Base-by-base conservation (phyloP, 2,888 invertebrate genomes). In the Hirudinaria manillensis region DNA sequence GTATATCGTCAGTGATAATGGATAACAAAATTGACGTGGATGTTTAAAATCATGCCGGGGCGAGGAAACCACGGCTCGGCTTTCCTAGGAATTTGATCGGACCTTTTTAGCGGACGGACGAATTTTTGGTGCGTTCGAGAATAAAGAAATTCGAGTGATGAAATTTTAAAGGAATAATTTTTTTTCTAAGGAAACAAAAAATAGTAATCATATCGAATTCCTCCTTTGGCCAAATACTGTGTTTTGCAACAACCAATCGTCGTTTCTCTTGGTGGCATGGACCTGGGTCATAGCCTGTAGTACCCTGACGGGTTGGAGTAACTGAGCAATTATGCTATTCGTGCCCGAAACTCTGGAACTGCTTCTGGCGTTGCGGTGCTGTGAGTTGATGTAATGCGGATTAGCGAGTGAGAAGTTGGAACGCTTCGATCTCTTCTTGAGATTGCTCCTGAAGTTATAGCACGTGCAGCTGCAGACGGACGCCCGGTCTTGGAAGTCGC, bases 391-490 rank as follows among this genome's bases (percentile, higher is more conserved):
- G 34, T 55, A 65, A 21, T 65, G n/a, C 21, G 36, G 21, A 27
- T 36, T 56, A 34, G 73, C 36, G 24, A 53, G 73, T n/a, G 36
- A 65, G 38, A 65, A 24, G 68, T 36, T 27, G 32, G 70, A 68
- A 29, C 72, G 66, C 29, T 72, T 73, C 29, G 68, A 53, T 34
- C 72, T 75, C 70, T 79, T 81, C 32, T 72, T 66, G 75, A 80
- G 79, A 70, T 80, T 80, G 72, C 79, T 80, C 36, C 77, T 76
- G 71, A 84, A 81, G 75, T 83, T 83, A 78, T 93, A 89, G 81
- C 93, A 93, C 10, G 91, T 92, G 83, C 93, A 93, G 7, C 92
- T 92, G 82, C 92, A 92, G 19, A 93, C 90, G n/a, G 92, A 92
- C 71, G 89, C 89, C 77, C 91, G 89, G 81, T 91, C 92, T 77